Evolutionary conservation across 1,140 invertebrate species (phyloP).

Genomic region (Rhagoletis pomonella): DNA sequence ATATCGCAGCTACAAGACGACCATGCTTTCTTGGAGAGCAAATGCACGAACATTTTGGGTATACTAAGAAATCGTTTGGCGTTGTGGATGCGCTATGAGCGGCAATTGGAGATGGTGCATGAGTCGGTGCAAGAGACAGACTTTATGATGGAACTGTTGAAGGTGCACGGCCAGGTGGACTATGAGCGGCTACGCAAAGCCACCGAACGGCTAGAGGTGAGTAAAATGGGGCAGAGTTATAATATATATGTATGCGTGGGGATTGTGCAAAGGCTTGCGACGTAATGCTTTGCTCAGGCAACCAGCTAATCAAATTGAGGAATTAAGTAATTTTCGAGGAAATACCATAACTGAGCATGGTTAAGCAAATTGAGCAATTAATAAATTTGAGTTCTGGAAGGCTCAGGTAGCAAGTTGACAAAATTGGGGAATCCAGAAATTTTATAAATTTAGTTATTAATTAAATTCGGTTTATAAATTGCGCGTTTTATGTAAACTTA

Average conservation of each 20-base stretch:
- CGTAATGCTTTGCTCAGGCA: too few relatives aligned
- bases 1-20: conserved; percentile 84
- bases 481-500: too few relatives aligned
- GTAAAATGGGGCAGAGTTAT: conserved; percentile 63
- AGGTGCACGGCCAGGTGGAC: conserved; percentile 86
- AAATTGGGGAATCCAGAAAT: too few relatives aligned
- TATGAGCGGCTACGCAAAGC: conserved; percentile 87
- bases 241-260: background rate
- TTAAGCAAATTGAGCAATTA: too few relatives aligned
- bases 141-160: conserved; percentile 89
- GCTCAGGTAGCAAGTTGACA: too few relatives aligned
- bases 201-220: conserved; percentile 86
- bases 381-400: too few relatives aligned
- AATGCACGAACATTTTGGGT: conserved; percentile 80
- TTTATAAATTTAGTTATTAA: too few relatives aligned
- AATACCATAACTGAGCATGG: too few relatives aligned
- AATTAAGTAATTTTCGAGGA: too few relatives aligned
- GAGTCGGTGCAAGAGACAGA: conserved; percentile 87
- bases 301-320: too few relatives aligned
- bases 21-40: conserved; percentile 81
- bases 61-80: conserved; percentile 80
- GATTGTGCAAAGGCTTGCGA: too few relatives aligned
- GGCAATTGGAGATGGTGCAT: conserved; percentile 84
- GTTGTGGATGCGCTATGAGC: conserved; percentile 84
- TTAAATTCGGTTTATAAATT: too few relatives aligned